Base-by-base conservation (phyloP, 2,888 invertebrate species). In the Schizaphis graminum region DNA sequence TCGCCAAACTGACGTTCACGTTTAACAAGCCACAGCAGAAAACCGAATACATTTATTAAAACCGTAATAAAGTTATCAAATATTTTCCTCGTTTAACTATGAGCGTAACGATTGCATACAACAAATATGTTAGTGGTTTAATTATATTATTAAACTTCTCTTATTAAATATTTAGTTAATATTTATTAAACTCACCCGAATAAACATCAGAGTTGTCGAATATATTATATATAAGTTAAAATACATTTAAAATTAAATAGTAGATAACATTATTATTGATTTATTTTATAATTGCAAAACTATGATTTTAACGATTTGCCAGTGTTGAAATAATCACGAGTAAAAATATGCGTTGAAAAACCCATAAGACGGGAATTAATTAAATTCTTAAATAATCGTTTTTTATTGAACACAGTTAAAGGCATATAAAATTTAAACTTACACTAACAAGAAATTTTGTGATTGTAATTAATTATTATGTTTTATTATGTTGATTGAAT, bases 1-100 rank as follows among this genome's bases (percentile, higher is more conserved):
- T 77, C 21, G 92, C 88, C 92, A 93, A 89, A 53, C 61, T 35
- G 57, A 86, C 92, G 86, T 87, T 92, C 61, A 47, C 86, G 92
- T 92, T 92, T 91, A 91, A 91, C 91, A 91, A 91, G 91, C 91
- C 57, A 61, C 77, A 41, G 47, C 44, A 35, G 13, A 86, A 77
- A 91, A 91, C 57, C 47, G n/a, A 56, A 41, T 84, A 41, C n/a
- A 57, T 61, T 61, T 56, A 53, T 53, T 24, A 35, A 84, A 44
- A 21, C 85, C 92, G 26, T 57, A 61, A 61, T 61, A 86, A 87
- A 86, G 47, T 61, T 87, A 61, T 87, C 44, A 87, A 86, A 87
- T 3, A 49, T 56, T 85, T 91, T 56, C 11, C 84, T 10, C 91
- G 91, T 91, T 91, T 49, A 49, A 89, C 57, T 89, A 89, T 41